Conservation (phyloP, 2,888 invertebrate genomes). For the Agrotis ipsilon region DNA sequence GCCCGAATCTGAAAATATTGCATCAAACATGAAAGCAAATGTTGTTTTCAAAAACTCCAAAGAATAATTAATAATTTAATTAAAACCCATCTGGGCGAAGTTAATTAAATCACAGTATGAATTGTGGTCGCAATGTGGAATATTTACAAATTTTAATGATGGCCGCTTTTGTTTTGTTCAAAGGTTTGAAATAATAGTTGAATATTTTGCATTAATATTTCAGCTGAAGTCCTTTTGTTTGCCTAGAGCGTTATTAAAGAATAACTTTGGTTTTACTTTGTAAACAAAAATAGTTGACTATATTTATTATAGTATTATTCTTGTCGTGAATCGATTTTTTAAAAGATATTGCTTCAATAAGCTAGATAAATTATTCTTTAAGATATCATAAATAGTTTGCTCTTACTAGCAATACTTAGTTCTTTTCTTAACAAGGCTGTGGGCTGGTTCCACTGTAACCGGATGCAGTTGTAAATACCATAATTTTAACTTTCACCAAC, state of each 20-base stretch:
- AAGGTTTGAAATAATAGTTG: constrained; percentile 28
- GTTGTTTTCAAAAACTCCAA: constrained; percentile 37
- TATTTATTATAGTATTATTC: no score
- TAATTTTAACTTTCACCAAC: no score
- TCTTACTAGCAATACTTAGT: no score
- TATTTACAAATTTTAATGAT: constrained; percentile 53
- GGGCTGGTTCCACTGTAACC: no score
- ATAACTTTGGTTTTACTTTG: constrained; percentile 4
- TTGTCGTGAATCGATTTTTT: no score
- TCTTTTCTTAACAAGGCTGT: no score
- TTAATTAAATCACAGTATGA: constrained; percentile 60
- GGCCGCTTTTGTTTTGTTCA: constrained; percentile 41
- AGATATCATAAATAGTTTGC: no score
- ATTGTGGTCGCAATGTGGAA: constrained; percentile 50
- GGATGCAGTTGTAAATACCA: no score
- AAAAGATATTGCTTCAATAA: no score
- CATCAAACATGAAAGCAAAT: constrained; percentile 32
- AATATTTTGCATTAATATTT: constrained; percentile 48
- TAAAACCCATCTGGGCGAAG: constrained; percentile 51
- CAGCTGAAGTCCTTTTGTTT: constrained; percentile 34
- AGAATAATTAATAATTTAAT: constrained; percentile 59
- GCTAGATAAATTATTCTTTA: no score
- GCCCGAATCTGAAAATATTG: constrained; percentile 33
- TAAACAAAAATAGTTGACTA: constrained; percentile 6
- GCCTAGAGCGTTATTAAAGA: constrained; percentile 21